Percentiles rank a stretch among this genome's conserved stretches.
phyloP scores from a whole-genome alignment of 2,113 vertebrate species.

The Castor canadensis region DNA sequence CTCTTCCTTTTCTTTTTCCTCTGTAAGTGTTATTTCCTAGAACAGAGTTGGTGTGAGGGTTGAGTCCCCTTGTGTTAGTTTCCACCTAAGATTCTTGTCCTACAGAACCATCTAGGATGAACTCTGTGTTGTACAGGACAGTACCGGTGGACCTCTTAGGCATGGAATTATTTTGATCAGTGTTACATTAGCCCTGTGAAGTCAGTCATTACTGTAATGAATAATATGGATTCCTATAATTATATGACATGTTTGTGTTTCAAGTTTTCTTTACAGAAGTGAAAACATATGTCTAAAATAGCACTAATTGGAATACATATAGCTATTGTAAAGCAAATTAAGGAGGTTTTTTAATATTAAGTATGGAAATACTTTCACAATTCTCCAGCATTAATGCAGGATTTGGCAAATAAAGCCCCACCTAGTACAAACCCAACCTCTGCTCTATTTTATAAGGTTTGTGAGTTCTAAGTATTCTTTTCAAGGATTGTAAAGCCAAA shows the following conservation, averaged over 20 bases:
- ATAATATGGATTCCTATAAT: background rate
- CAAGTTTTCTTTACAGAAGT: background rate
- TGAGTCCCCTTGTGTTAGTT: background rate
- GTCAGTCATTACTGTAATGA: background rate
- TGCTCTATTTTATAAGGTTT: background rate
- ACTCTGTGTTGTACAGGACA: rapidly evolving
- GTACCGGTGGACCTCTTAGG: background rate
- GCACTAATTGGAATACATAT: background rate
- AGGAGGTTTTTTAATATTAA: background rate
- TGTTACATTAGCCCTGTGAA: background rate
- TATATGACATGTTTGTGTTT: background rate
- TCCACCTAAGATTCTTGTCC: background rate
- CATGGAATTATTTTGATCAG: background rate
- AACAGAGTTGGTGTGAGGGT: background rate
- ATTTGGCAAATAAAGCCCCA: background rate
- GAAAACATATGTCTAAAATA: background rate
- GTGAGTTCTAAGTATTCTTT: background rate
- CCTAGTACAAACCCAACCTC: background rate
- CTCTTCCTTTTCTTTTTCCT: background rate
- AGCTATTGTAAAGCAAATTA: background rate
- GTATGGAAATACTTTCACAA: background rate
- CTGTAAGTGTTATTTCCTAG: background rate
- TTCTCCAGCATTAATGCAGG: background rate
- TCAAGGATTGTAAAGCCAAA: background rate
- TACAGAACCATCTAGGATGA: background rate